phyloP scores from a whole-genome alignment of 2,888 invertebrate genomes.

The Galeruca laticollis region DNA sequence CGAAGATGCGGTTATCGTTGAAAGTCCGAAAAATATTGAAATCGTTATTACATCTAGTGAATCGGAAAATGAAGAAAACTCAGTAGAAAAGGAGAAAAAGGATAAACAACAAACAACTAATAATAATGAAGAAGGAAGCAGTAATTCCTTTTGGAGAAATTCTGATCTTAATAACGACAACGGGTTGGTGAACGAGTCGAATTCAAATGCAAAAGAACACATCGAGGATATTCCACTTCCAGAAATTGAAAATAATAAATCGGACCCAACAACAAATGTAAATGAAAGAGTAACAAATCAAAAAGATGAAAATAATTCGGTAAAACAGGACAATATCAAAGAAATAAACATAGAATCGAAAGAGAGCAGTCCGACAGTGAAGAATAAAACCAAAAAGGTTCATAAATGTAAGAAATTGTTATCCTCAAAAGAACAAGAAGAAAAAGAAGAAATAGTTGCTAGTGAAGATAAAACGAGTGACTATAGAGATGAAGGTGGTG shows the following conservation, averaged over 20 bases:
- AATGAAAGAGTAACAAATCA: slow-evolving; percentile 19
- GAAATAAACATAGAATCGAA: slow-evolving; percentile 17
- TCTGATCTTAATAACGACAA: slow-evolving; percentile 15
- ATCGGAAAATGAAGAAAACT: slow-evolving; percentile 63
- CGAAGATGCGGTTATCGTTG: slow-evolving; percentile 61
- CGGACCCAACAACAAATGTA: slow-evolving; percentile 19
- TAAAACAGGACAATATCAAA: neutral
- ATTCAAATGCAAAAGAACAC: neutral
- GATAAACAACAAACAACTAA: slow-evolving; percentile 12
- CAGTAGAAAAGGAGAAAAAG: slow-evolving; percentile 19
- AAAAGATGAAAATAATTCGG: neutral
- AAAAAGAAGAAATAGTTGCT: slow-evolving; percentile 32
- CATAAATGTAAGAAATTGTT: neutral
- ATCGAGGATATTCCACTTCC: slow-evolving; percentile 21
- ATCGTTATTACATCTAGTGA: slow-evolving; percentile 65
- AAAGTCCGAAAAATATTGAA: slow-evolving; percentile 57
- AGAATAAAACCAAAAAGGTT: neutral
- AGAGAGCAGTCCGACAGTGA: slow-evolving; percentile 12
- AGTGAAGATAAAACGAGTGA: slow-evolving; percentile 12
- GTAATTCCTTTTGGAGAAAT: slow-evolving; percentile 25
- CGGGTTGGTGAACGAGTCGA: neutral
- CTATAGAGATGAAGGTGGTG: neutral
- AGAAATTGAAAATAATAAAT: slow-evolving; percentile 20
- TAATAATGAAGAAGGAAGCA: neutral
- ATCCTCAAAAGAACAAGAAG: neutral